Base-by-base conservation (phyloP, 2,888 invertebrate species). In the Zhuqinia jingwanae region DNA sequence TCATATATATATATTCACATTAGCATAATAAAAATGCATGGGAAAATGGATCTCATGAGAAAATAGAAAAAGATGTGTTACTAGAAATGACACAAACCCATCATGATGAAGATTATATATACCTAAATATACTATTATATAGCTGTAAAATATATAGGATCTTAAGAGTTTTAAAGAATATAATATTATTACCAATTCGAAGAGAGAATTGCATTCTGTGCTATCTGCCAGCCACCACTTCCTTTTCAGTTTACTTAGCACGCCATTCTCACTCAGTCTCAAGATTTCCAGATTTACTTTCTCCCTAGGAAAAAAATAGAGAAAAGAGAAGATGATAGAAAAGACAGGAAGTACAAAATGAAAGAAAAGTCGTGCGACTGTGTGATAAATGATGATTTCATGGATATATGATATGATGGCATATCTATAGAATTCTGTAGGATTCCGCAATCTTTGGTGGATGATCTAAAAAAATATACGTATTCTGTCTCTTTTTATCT, bases 371-470 rank as follows among this genome's bases (percentile, higher is more conserved):
- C 87, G 81, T 87, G 82, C 77, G 76, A 82, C 77, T 79, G 56
- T 87, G 81, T 87, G 87, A 87, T 87, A 87, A 87, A 87, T 87
- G 87, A 87, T 87, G 87, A 87, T 86, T 86, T 86, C 86, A 86
- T 86, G 86, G 81, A 86, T 86, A 76, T 81, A 86, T 78, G 81
- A 87, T 82, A 78, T 77, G 76, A 65, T 78, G 78, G 81, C 81
- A 76, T 78, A 63, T 82, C 81, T 82, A 73, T 82, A 87, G 53
- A 6, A 82, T 82, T 70, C 77, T 25, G 47, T 22, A 30, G 75
- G 63, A 84, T 78, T 85, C 63, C 42, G 42, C 85, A 79, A 85
- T 87, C 82, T 76, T 68, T 86, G 68, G 27, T 25, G 76, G 82
- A 87, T 81, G 58, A 86, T 86, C 86, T 80, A 47, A 42, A 53